A percentile compares a stretch with the other conserved stretches of the same genome.
Evolutionary conservation across 2,113 vertebrate species (phyloP).

Genomic region (Sceloporus tristichus): DNA sequence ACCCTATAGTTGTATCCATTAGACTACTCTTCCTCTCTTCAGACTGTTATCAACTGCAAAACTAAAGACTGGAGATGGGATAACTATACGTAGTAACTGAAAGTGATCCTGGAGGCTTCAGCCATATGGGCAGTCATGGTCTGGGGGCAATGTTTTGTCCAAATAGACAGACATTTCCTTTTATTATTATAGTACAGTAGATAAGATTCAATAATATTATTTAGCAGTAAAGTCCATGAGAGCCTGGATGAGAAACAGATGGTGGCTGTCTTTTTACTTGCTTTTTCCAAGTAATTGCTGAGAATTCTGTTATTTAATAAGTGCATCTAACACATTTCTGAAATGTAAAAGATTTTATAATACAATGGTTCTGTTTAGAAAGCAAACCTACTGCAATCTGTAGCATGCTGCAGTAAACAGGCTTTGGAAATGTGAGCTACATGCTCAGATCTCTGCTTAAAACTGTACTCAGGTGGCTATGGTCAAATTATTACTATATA

Average conservation of each 20-base stretch:
- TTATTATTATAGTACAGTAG: neutral
- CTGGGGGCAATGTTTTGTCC: too few species aligned
- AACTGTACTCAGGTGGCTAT: neutral
- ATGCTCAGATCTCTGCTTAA: neutral
- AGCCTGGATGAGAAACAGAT: conserved; percentile 20
- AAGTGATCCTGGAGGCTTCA: too few species aligned
- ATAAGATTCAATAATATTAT: neutral
- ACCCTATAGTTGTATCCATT: neutral
- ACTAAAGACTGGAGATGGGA: neutral
- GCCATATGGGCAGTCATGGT: too few species aligned
- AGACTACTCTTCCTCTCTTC: neutral
- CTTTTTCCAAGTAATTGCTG: conserved; percentile 23
- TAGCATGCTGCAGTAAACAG: neutral
- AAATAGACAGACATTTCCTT: too few species aligned
- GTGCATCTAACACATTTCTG: neutral
- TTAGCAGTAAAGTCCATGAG: neutral
- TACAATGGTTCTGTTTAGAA: neutral
- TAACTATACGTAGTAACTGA: too few species aligned
- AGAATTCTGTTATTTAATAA: neutral
- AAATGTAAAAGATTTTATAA: neutral
- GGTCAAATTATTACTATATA: too few species aligned
- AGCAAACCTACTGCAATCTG: neutral
- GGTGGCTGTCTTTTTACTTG: conserved; percentile 6
- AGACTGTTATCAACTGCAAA: neutral
- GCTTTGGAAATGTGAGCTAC: neutral